A percentile compares a stretch with the other conserved stretches of the same genome.
Evolutionary conservation across 2,888 invertebrate species (phyloP).

Genomic region (Zhuqinia jingwanae): DNA sequence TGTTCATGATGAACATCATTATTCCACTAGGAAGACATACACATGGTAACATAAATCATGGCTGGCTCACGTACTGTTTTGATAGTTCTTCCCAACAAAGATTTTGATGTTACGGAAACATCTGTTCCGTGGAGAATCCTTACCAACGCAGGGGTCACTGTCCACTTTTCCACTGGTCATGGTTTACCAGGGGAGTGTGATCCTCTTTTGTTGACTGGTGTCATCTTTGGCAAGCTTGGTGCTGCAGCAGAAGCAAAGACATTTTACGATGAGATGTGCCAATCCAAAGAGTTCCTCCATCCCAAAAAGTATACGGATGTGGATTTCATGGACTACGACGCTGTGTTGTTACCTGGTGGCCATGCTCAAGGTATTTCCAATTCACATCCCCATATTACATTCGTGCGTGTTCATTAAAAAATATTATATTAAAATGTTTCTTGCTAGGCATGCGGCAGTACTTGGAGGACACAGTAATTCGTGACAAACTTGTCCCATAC

Average conservation of each 20-base stretch:
- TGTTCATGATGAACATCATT: too few relatives aligned
- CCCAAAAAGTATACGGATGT: constrained; percentile 69
- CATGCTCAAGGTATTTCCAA: constrained; percentile 77
- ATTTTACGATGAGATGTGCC: constrained; percentile 74
- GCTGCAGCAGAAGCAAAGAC: constrained; percentile 75
- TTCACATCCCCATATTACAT: neutral
- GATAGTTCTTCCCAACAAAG: constrained; percentile 73
- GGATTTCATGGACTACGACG: constrained; percentile 74
- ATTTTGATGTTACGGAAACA: constrained; percentile 77
- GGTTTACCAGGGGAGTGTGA: constrained; percentile 75
- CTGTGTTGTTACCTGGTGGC: constrained; percentile 76
- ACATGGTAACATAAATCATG: too few relatives aligned
- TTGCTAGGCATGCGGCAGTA: constrained; percentile 75
- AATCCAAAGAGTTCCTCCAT: constrained; percentile 68
- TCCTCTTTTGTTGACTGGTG: constrained; percentile 73
- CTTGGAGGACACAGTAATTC: constrained; percentile 70
- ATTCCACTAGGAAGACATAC: too few relatives aligned
- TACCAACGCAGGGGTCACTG: constrained; percentile 66
- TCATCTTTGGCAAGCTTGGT: constrained; percentile 76
- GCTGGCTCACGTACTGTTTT: constrained; percentile 41
- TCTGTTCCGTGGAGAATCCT: constrained; percentile 75
- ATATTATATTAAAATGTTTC: neutral
- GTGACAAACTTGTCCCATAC: constrained; percentile 72
- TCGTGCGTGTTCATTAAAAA: neutral
- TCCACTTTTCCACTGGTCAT: constrained; percentile 73